phyloP scores from a whole-genome alignment of 2,888 invertebrate genomes.

The Actias luna region DNA sequence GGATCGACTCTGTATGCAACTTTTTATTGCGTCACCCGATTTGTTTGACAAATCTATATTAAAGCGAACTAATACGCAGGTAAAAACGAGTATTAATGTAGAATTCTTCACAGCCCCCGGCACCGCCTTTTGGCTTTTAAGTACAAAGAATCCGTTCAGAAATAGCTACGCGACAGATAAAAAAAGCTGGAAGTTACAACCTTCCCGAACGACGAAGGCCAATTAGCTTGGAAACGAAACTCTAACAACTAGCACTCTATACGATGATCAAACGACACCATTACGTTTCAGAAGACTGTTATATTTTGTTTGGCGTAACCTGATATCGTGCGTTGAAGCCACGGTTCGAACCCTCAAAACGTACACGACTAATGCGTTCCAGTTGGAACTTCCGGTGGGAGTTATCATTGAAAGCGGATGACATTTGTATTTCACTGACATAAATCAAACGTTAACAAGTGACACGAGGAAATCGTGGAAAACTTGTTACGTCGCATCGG shows the following conservation, averaged over 20 bases:
- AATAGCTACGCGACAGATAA: not conserved
- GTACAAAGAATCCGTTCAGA: too few relatives aligned
- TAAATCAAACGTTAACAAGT: not conserved
- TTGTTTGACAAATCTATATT: too few relatives aligned
- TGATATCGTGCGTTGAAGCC: not conserved
- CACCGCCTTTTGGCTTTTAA: too few relatives aligned
- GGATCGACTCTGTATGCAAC: too few relatives aligned
- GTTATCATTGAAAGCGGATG: not conserved
- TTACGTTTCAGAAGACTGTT: not conserved
- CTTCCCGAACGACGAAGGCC: not conserved
- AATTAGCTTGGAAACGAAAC: not conserved
- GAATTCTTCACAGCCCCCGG: too few relatives aligned
- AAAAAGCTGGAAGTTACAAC: not conserved
- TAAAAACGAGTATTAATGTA: too few relatives aligned
- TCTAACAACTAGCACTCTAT: not conserved
- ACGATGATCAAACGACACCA: not conserved
- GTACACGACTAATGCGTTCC: too few relatives aligned
- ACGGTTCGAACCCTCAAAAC: not conserved
- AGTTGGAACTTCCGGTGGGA: not conserved
- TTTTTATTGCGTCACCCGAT: too few relatives aligned
- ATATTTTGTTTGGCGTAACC: constrained; percentile 1
- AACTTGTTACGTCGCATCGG: not conserved
- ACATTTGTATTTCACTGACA: not conserved
- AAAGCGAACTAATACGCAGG: too few relatives aligned
- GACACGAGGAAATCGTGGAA: not conserved